Evolutionary conservation across 2,113 vertebrate species (phyloP).

Genomic region (Nothocercus nigrocapillus): DNA sequence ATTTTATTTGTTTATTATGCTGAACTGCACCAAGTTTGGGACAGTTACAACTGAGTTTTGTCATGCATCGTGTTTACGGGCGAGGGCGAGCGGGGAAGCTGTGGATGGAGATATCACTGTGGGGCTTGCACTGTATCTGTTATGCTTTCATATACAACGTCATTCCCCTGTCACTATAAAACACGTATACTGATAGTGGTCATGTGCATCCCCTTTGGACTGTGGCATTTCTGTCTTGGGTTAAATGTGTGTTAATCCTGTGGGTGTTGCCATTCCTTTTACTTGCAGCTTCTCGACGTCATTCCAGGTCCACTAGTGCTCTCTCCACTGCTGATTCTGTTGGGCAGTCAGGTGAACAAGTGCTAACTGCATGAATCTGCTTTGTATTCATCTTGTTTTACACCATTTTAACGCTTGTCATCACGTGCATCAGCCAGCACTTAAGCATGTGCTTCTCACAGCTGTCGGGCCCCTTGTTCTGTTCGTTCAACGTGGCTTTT

Average conservation of each 20-base stretch:
- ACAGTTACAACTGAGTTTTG: slow-evolving; percentile 31
- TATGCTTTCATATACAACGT: slow-evolving; percentile 66
- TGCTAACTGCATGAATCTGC: slow-evolving; percentile 88
- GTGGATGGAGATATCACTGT: not conserved
- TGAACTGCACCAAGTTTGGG: slow-evolving; percentile 8
- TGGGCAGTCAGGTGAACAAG: slow-evolving; percentile 99
- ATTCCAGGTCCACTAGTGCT: slow-evolving; percentile 99
- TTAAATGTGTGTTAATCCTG: slow-evolving; percentile 85
- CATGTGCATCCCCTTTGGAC: slow-evolving; percentile 68
- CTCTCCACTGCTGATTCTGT: slow-evolving; percentile 96
- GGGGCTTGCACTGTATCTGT: slow-evolving; percentile 60
- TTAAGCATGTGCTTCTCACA: slow-evolving; percentile 74
- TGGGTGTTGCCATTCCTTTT: slow-evolving; percentile 89
- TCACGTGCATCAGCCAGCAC: slow-evolving; percentile 67
- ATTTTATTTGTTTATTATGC: not conserved
- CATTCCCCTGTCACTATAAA: slow-evolving; percentile 70
- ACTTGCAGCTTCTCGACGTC: slow-evolving; percentile 98
- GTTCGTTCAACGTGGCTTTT: slow-evolving; percentile 65
- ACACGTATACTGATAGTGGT: slow-evolving; percentile 53
- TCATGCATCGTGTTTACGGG: slow-evolving; percentile 44
- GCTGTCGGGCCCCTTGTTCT: slow-evolving; percentile 46
- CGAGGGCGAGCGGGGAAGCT: not conserved
- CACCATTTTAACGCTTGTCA: slow-evolving; percentile 71
- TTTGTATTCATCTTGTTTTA: slow-evolving; percentile 74
- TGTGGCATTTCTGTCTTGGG: slow-evolving; percentile 76